Evolutionary conservation across 2,888 invertebrate species (phyloP).

Genomic region (Diarsia brunnea): DNA sequence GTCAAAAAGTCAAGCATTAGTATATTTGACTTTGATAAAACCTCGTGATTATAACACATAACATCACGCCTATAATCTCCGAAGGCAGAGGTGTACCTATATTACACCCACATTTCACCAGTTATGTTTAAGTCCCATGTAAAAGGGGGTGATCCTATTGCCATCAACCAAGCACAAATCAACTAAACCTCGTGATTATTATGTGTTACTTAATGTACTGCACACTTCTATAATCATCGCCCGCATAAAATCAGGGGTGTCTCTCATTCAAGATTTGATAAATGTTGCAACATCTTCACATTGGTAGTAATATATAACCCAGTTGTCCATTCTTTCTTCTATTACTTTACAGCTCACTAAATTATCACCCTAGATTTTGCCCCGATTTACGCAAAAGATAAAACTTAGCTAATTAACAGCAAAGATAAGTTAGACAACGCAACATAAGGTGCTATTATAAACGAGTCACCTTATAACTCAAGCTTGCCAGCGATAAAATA

Average conservation of each 20-base stretch:
- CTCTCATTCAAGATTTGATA: background rate
- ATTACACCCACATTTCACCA: too few species aligned
- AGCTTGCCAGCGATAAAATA: slow-evolving; percentile 38
- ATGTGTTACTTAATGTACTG: too few species aligned
- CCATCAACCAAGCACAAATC: too few species aligned
- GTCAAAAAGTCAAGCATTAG: background rate
- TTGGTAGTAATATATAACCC: too few species aligned
- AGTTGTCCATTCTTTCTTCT: too few species aligned
- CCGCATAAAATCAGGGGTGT: background rate
- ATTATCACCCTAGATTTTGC: slow-evolving; percentile 18
- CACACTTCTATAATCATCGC: background rate
- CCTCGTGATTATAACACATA: background rate
- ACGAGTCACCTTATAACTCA: slow-evolving; percentile 33
- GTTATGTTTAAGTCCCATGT: too few species aligned
- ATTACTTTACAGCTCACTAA: background rate
- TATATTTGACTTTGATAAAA: background rate
- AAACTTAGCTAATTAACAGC: slow-evolving; percentile 27
- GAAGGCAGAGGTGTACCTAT: too few species aligned
- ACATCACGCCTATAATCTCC: too few species aligned
- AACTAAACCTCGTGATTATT: background rate
- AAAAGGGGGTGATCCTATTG: too few species aligned
- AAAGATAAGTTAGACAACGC: slow-evolving; percentile 40
- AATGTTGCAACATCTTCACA: too few species aligned
- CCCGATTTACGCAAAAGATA: slow-evolving; percentile 33
- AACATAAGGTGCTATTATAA: slow-evolving; percentile 31